Conservation (phyloP, 1,140 invertebrate genomes). For the Lerema accius region DNA sequence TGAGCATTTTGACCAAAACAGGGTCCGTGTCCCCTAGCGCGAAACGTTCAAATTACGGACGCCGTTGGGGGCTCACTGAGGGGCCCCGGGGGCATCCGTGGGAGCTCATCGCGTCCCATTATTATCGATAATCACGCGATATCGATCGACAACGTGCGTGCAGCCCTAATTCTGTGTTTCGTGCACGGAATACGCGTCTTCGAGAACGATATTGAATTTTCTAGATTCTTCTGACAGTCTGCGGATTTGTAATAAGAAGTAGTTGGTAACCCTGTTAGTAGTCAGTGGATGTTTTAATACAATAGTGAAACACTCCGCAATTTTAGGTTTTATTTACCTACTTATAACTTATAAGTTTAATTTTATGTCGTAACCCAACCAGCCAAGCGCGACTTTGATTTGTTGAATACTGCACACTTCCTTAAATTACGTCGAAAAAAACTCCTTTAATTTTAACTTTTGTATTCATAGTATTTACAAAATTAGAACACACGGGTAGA, state of each 20-base stretch:
- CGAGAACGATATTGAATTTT: constrained; percentile 7
- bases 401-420: too few relatives aligned
- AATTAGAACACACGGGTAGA: too few relatives aligned
- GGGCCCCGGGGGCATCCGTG: constrained; percentile 44
- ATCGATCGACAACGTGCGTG: constrained; percentile 74
- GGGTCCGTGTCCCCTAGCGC: constrained; percentile 41
- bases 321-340: too few relatives aligned
- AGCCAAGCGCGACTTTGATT: too few relatives aligned
- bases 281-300: too few relatives aligned
- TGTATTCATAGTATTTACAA: too few relatives aligned
- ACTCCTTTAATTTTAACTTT: too few relatives aligned
- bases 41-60: constrained; percentile 34
- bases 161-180: constrained; percentile 64
- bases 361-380: too few relatives aligned
- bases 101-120: constrained; percentile 55
- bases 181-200: constrained; percentile 38
- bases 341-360: too few relatives aligned
- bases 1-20: constrained; percentile 30
- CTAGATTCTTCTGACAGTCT: not conserved
- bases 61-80: constrained; percentile 45
- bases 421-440: too few relatives aligned
- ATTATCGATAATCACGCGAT: constrained; percentile 77
- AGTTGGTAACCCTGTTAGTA: too few relatives aligned
- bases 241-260: not conserved
- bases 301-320: too few relatives aligned